Base-by-base conservation (phyloP, 2,888 invertebrate genomes). In the Aradus depressus region DNA sequence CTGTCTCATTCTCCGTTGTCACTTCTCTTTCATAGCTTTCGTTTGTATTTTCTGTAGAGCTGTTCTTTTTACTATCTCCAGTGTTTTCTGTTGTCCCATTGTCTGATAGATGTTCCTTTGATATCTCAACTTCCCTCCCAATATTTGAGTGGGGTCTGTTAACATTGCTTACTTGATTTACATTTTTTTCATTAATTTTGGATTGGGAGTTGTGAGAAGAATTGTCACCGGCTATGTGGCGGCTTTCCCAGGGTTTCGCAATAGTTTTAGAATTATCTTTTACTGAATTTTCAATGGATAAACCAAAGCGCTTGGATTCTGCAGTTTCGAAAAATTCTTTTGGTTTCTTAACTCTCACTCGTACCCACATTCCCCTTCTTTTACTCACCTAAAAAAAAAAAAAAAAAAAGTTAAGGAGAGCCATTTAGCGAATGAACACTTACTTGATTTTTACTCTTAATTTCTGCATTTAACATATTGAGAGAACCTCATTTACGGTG, bases 271-370 rank as follows among this genome's bases (percentile, higher is more conserved):
- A 12, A 28, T 28, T 10, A 28, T 10, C 28, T 10, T n/a, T n/a
- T 18, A 47, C 4, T 2, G 47, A 35, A 12, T 47, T 47, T 34
- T 47, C 47, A 26, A 35, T 23, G 2, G 62, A 38, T 5, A 57
- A 57, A n/a, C 59, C 80, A 25, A 83, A 74, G 62, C 80, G 80
- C 66, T 88, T 87, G 0, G 86, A 85, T 65, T 88, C 88, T 0
- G 87, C 85, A 0, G 77, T 76, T 62, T 85, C 85, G 44, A 87
- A 79, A 21, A 77, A 75, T 65, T 86, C 87, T 16, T 60, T 63
- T 8, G 67, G 68, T 3, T 76, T 75, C 23, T 62, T 60, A 22
- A 79, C 77, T 57, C 80, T 78, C 0, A 84, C 77, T 58, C 81
- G 76, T 61, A 82, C 82, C 79, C 86, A 84, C 61, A 80, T 78